Conservation (phyloP, 2,797 vertebrate species). For the Austrolebias charrua region DNA sequence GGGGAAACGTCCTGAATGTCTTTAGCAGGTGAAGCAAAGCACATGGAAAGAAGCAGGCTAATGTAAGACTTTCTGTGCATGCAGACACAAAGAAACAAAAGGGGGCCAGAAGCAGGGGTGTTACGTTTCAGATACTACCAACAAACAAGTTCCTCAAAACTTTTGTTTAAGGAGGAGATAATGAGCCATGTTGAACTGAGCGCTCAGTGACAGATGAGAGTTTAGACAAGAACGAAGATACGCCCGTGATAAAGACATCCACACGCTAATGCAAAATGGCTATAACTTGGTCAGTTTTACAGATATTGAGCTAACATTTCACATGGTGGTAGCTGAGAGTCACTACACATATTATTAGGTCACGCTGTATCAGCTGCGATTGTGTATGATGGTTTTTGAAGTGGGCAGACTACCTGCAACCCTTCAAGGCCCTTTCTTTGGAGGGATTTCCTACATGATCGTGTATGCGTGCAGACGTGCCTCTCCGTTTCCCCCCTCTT, state of each 20-base stretch:
- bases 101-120: not conserved
- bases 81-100: not conserved
- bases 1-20: no score
- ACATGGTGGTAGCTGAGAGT: no score
- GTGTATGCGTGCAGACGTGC: constrained; percentile 3
- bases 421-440: not conserved
- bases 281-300: no score
- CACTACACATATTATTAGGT: no score
- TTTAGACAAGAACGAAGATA: not conserved
- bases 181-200: not conserved
- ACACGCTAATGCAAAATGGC: no score
- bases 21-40: no score
- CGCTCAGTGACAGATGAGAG: not conserved
- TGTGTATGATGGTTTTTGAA: no score
- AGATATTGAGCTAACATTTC: no score
- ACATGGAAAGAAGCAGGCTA: no score
- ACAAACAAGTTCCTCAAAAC: not conserved
- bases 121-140: not conserved
- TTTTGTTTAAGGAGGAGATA: not conserved
- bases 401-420: no score
- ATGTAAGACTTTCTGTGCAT: constrained; percentile 20
- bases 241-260: no score
- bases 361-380: no score
- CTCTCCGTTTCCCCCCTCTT: not conserved
- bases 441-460: not conserved